These are phyloP conservation scores for Pomatostomus ruficeps DNA, from an alignment of 2,113 vertebrate genomes.

Conservation along the genomic window DNA sequence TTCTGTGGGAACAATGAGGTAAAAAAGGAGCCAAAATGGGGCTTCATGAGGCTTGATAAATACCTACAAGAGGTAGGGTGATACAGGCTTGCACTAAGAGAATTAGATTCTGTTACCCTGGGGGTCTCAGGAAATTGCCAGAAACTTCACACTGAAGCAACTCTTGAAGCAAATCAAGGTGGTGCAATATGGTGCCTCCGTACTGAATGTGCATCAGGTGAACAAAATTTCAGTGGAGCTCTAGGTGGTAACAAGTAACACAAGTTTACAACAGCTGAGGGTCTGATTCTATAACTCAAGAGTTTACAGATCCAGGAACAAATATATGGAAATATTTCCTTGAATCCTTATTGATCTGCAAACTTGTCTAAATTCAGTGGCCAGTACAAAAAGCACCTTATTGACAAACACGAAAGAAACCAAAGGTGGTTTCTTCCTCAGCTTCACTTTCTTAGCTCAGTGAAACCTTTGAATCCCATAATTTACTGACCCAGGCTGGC, in stretches of 20 bases:
- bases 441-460: neutral
- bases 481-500: neutral
- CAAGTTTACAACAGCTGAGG: neutral
- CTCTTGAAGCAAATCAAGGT: neutral
- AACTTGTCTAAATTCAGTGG: neutral
- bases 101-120: neutral
- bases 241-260: neutral
- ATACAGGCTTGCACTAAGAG: neutral
- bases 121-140: neutral
- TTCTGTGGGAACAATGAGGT: neutral
- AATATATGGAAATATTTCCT: neutral
- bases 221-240: neutral
- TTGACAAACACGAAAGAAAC: neutral
- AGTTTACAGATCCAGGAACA: neutral
- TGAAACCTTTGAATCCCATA: neutral
- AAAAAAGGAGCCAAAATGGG: neutral
- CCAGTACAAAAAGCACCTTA: neutral
- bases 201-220: neutral
- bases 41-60: neutral
- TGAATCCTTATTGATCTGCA: neutral
- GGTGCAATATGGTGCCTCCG: accelerated
- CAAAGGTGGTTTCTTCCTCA: neutral
- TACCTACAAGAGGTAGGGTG: neutral
- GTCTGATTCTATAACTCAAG: neutral
- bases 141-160: neutral